These are phyloP conservation scores for Ormyrus pomaceus DNA, from an alignment of 2,888 invertebrate species.

Conservation along the genomic window DNA sequence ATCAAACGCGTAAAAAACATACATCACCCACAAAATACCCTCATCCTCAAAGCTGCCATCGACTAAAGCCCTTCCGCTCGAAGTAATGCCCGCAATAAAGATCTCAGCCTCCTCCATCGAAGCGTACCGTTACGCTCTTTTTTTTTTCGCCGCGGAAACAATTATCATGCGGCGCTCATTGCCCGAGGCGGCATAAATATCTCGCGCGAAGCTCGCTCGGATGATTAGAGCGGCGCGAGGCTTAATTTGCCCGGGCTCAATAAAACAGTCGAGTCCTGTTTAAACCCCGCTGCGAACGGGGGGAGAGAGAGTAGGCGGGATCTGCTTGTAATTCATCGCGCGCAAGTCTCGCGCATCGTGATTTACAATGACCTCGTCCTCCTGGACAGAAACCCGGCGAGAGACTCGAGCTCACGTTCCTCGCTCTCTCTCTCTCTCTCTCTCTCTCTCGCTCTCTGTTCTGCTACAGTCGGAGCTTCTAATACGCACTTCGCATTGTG, in stretches of 20 bases:
- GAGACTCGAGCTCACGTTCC: conserved; percentile 8
- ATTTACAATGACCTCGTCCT: conserved; percentile 60
- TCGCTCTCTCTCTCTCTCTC: conserved; percentile 10
- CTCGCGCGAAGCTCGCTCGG: background rate
- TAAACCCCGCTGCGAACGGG: background rate
- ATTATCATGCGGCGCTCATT: too few species aligned
- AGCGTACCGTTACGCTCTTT: too few species aligned
- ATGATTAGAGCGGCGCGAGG: conserved; percentile 4
- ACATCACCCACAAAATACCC: too few species aligned
- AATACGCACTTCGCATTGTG: conserved; percentile 24
- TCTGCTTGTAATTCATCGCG: conserved; percentile 63
- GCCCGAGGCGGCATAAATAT: too few species aligned
- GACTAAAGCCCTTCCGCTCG: too few species aligned
- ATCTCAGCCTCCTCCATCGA: too few species aligned
- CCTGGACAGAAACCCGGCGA: background rate
- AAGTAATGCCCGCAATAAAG: too few species aligned
- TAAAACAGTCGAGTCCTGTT: conserved; percentile 52
- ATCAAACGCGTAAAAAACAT: too few species aligned
- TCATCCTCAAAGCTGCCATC: too few species aligned
- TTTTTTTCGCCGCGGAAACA: too few species aligned
- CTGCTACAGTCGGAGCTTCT: background rate
- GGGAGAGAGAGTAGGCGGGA: background rate
- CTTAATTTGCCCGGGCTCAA: conserved; percentile 23
- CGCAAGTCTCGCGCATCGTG: conserved; percentile 56
- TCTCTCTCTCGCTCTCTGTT: background rate